A percentile compares a stretch with the other conserved stretches of the same genome.
These are phyloP conservation scores for Mesorhabditis belari DNA, from an alignment of 2,888 invertebrate species.

Conservation along the genomic window DNA sequence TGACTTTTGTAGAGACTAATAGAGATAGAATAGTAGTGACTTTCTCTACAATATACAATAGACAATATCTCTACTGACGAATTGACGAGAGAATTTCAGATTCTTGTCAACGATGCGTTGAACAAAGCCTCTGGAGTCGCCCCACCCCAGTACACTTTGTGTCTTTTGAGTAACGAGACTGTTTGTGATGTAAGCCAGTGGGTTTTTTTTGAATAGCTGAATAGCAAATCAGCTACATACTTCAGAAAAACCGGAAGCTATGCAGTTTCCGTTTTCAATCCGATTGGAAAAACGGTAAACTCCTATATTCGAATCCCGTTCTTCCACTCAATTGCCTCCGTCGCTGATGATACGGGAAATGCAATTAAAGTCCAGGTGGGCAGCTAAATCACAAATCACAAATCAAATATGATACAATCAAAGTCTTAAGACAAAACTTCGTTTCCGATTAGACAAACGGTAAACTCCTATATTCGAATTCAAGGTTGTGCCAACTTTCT, in stretches of 20 bases:
- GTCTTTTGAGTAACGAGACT: slow-evolving; percentile 44
- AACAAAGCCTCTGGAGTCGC: not conserved
- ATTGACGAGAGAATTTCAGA: not conserved
- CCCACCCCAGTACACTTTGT: slow-evolving; percentile 17
- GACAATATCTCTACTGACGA: too few relatives aligned
- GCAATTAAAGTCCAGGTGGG: not conserved
- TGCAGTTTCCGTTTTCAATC: slow-evolving; percentile 42
- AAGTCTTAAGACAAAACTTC: too few relatives aligned
- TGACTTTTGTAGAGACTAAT: not conserved
- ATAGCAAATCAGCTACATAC: too few relatives aligned
- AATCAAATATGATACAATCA: not conserved
- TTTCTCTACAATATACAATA: too few relatives aligned
- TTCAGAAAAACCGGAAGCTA: slow-evolving; percentile 6
- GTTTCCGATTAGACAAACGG: too few relatives aligned
- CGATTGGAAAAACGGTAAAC: slow-evolving; percentile 9
- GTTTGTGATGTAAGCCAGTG: slow-evolving; percentile 37
- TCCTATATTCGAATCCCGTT: slow-evolving; percentile 30
- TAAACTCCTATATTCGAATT: too few relatives aligned
- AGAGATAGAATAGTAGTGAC: too few relatives aligned
- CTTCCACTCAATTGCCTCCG: slow-evolving; percentile 17
- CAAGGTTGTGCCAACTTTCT: not conserved
- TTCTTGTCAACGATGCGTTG: not conserved
- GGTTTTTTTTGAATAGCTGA: too few relatives aligned
- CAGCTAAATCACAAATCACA: not conserved
- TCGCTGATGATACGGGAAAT: slow-evolving; percentile 12